These are phyloP conservation scores for Tethya wilhelma DNA, from an alignment of 37 sponge, comb jelly and placozoan genomes.

Conservation along the genomic window DNA sequence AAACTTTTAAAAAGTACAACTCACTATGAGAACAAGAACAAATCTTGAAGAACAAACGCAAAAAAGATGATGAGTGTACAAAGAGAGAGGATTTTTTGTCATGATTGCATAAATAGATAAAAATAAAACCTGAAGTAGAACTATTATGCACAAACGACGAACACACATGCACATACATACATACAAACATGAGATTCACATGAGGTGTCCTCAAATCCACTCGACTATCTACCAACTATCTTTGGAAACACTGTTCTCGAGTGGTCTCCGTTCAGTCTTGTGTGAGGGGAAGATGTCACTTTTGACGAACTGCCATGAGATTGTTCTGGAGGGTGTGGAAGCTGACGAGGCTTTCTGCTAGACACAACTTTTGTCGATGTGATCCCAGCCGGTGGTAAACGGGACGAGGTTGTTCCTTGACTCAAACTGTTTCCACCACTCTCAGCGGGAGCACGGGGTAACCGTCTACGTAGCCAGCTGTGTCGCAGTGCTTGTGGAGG, in stretches of 20 bases:
- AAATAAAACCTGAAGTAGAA: no score
- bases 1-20: no score
- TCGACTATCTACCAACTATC: constrained; percentile 80
- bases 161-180: no score
- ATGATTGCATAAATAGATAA: no score
- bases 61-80: no score
- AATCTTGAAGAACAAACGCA: no score
- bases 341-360: constrained; percentile 28
- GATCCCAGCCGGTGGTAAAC: constrained; percentile 35
- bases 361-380: background rate
- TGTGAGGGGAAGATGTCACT: constrained; percentile 22
- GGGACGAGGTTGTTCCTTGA: constrained; percentile 63
- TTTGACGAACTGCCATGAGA: constrained; percentile 1
- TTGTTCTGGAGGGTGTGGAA: constrained; percentile 38
- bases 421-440: constrained; percentile 72
- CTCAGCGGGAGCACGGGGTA: constrained; percentile 75
- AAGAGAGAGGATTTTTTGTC: no score
- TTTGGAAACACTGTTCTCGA: constrained; percentile 89
- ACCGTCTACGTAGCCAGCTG: constrained; percentile 85
- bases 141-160: no score
- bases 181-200: no score
- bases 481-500: constrained; percentile 86
- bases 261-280: constrained; percentile 38
- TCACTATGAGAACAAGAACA: no score
- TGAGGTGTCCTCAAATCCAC: no score